phyloP scores from a whole-genome alignment of 2,888 invertebrate species.

The Cryptocephalus primarius region DNA sequence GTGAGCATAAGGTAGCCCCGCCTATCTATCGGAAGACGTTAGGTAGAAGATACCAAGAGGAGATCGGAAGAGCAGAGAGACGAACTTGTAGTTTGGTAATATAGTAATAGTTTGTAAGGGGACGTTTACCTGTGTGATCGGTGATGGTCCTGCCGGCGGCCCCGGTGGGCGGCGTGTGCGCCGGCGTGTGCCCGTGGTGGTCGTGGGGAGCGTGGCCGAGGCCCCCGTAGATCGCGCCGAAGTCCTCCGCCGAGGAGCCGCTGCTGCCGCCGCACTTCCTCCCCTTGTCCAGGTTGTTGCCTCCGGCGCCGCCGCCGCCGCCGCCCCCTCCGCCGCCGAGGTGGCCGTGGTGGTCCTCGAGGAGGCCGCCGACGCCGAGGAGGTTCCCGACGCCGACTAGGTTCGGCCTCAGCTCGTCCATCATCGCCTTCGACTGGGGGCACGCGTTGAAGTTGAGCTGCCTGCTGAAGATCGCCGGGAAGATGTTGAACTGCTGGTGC shows the following conservation, averaged over 20 bases:
- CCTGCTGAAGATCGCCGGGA: slow-evolving; percentile 82
- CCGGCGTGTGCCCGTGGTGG: slow-evolving; percentile 48
- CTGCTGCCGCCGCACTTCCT: slow-evolving; percentile 69
- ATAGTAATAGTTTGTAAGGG: too few species aligned
- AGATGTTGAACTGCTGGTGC: slow-evolving; percentile 81
- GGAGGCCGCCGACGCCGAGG: slow-evolving; percentile 64
- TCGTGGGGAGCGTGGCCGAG: slow-evolving; percentile 39
- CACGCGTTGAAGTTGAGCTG: slow-evolving; percentile 72
- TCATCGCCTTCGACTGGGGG: slow-evolving; percentile 59
- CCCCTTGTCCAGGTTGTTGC: slow-evolving; percentile 25
- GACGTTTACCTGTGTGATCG: slow-evolving; percentile 37
- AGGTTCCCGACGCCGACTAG: slow-evolving; percentile 67
- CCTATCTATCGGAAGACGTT: too few species aligned
- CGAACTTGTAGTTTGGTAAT: too few species aligned
- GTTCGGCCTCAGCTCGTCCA: slow-evolving; percentile 80
- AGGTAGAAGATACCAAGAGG: too few species aligned
- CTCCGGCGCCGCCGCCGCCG: slow-evolving; percentile 48
- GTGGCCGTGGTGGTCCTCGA: slow-evolving; percentile 66
- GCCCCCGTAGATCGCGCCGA: slow-evolving; percentile 71
- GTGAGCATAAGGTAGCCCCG: too few species aligned
- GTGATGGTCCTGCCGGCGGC: slow-evolving; percentile 34
- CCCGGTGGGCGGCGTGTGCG: slow-evolving; percentile 53
- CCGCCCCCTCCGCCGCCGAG: slow-evolving; percentile 36
- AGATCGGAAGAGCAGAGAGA: too few species aligned
- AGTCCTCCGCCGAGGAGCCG: slow-evolving; percentile 78